Evolutionary conservation across 1,140 invertebrate species (phyloP).

Genomic region (Apis florea): DNA sequence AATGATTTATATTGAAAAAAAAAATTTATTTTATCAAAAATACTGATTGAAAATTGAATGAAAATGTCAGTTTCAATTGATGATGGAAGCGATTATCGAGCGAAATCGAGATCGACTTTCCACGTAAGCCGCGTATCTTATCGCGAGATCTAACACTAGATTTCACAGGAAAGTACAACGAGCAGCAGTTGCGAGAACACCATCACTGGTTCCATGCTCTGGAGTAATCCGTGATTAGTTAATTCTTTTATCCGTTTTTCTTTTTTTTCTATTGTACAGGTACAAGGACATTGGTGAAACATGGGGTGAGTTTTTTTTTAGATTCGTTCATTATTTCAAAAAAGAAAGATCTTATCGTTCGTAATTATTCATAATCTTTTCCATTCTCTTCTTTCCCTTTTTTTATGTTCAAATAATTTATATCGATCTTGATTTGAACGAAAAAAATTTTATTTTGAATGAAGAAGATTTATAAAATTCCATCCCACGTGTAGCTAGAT

Average conservation of each 20-base stretch:
- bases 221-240: slow-evolving; percentile 12
- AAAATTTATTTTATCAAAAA: background rate
- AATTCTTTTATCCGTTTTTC: slow-evolving; percentile 19
- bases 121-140: slow-evolving; percentile 50
- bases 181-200: slow-evolving; percentile 39
- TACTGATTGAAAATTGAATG: background rate
- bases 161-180: slow-evolving; percentile 22
- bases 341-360: background rate
- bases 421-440: too few species aligned
- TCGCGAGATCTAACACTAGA: slow-evolving; percentile 44
- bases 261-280: slow-evolving; percentile 1
- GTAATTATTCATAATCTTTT: background rate
- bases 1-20: background rate
- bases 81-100: background rate
- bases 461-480: background rate
- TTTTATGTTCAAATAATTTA: too few species aligned
- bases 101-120: slow-evolving; percentile 24
- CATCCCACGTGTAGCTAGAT: background rate
- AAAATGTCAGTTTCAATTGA: background rate
- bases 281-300: background rate
- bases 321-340: background rate
- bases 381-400: background rate
- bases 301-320: slow-evolving; percentile 52
- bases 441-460: too few species aligned
- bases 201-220: background rate